Conservation (phyloP, 2,888 invertebrate genomes). For the Xestia ashworthii region DNA sequence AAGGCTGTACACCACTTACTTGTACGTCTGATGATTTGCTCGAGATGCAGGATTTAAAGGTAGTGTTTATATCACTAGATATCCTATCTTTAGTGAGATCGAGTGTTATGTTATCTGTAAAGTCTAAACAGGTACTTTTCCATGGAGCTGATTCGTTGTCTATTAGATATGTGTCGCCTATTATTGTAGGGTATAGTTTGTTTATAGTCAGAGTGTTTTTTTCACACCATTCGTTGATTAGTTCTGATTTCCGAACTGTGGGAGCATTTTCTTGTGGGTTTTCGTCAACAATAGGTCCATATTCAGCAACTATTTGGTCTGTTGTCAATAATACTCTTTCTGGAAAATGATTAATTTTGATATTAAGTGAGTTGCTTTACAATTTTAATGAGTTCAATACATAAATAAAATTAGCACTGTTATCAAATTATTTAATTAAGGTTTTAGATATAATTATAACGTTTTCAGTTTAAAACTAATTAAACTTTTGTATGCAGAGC, state of each 20-base stretch:
- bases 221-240: constrained; percentile 87
- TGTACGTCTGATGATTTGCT: constrained; percentile 72
- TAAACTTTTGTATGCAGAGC: neutral
- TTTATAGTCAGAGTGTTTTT: constrained; percentile 83
- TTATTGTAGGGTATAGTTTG: constrained; percentile 86
- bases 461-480: too few relatives aligned
- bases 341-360: constrained; percentile 73
- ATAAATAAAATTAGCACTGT: neutral
- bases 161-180: constrained; percentile 81
- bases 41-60: constrained; percentile 82
- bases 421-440: neutral
- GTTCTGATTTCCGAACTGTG: constrained; percentile 80
- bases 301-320: constrained; percentile 91
- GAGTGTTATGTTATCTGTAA: constrained; percentile 74
- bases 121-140: constrained; percentile 70
- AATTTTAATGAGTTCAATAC: neutral
- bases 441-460: neutral
- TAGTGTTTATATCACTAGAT: constrained; percentile 73
- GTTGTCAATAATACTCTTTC: constrained; percentile 92
- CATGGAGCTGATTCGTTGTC: constrained; percentile 81
- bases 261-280: constrained; percentile 72
- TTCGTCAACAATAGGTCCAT: constrained; percentile 82
- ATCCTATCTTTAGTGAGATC: constrained; percentile 74
- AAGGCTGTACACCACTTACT: constrained; percentile 80
- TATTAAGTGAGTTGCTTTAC: neutral